Conservation (phyloP, 1,140 invertebrate species). For the Melitaea cinxia region DNA sequence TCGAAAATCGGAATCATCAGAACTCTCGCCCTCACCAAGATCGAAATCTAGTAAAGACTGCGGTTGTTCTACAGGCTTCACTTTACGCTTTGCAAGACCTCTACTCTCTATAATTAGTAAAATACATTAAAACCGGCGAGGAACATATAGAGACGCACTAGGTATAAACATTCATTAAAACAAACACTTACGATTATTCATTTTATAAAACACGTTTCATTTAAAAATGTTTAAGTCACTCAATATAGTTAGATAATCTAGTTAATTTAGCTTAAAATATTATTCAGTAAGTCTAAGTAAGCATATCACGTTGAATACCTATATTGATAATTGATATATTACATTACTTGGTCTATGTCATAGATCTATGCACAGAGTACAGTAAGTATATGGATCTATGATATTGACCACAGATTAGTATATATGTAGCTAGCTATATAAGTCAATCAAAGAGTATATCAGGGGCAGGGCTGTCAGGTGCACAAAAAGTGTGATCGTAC, state of each 20-base stretch:
- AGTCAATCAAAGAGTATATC: too few species aligned
- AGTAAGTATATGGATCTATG: too few species aligned
- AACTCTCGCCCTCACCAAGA: constrained; percentile 94
- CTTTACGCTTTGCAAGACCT: constrained; percentile 92
- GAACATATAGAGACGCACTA: too few species aligned
- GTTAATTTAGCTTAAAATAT: background rate
- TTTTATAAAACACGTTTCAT: constrained; percentile 27
- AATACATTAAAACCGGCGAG: constrained; percentile 17
- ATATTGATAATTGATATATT: too few species aligned
- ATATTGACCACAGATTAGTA: too few species aligned
- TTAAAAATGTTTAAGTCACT: background rate
- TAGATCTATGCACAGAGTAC: too few species aligned
- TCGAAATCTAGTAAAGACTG: constrained; percentile 92
- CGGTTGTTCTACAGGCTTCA: constrained; percentile 89
- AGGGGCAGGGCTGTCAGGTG: too few species aligned
- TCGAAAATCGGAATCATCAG: constrained; percentile 97
- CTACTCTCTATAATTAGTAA: constrained; percentile 86
- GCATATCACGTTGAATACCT: too few species aligned
- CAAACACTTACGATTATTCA: constrained; percentile 60
- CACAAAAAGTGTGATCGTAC: too few species aligned
- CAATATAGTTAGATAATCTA: background rate
- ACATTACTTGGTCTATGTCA: too few species aligned
- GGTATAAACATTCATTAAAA: too few species aligned
- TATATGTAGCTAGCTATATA: too few species aligned
- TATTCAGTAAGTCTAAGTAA: background rate